These are phyloP conservation scores for Nothobranchius furzeri DNA, from an alignment of 2,113 vertebrate species.

Conservation along the genomic window DNA sequence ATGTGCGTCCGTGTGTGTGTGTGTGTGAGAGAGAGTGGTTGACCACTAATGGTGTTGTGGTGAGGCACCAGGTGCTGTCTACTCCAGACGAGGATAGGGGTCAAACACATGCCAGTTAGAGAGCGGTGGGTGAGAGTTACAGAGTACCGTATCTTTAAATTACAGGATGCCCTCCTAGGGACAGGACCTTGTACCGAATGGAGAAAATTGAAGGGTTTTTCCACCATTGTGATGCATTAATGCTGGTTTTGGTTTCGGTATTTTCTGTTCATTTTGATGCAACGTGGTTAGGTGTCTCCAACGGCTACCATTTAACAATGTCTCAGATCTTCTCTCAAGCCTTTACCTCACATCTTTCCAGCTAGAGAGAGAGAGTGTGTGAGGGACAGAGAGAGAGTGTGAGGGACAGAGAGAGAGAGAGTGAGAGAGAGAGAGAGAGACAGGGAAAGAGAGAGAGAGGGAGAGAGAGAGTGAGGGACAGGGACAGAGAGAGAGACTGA, in stretches of 20 bases:
- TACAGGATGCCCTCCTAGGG: conserved; percentile 25
- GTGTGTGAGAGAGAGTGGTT: conserved; percentile 48
- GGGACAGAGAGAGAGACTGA: no score
- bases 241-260: conserved; percentile 18
- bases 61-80: conserved; percentile 70
- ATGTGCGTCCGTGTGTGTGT: conserved; percentile 6
- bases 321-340: conserved; percentile 56
- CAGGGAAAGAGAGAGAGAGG: no score
- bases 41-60: conserved; percentile 65
- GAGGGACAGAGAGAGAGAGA: no score
- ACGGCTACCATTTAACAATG: conserved; percentile 55
- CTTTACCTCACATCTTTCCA: conserved; percentile 46
- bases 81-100: conserved; percentile 50
- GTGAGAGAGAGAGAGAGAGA: no score
- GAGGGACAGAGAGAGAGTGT: no score
- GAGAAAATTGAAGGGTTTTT: neutral
- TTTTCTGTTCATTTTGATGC: conserved; percentile 47
- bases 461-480: no score
- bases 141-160: conserved; percentile 31
- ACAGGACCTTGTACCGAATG: conserved; percentile 27
- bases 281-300: conserved; percentile 51
- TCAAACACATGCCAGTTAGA: conserved; percentile 65
- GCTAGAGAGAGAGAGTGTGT: no score
- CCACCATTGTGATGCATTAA: conserved; percentile 13
- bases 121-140: conserved; percentile 11